phyloP scores from a whole-genome alignment of 2,797 vertebrate species.

The Bovichtus diacanthus region DNA sequence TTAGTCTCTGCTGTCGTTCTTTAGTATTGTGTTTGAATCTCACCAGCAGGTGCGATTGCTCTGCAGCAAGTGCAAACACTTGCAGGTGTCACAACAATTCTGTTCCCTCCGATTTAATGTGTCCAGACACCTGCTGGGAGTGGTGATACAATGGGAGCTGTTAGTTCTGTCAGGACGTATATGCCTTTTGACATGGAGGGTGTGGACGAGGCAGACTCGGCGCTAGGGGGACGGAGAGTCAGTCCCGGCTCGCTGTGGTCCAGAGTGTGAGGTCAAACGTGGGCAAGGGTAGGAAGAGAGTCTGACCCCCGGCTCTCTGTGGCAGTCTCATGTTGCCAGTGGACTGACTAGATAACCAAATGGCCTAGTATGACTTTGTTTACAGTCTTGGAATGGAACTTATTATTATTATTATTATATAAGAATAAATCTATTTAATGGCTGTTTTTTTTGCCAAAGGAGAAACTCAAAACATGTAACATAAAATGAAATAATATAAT shows the following conservation, averaged over 20 bases:
- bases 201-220: slow-evolving; percentile 35
- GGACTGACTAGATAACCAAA: slow-evolving; percentile 27
- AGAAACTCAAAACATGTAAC: neutral
- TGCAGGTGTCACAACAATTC: slow-evolving; percentile 64
- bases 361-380: neutral
- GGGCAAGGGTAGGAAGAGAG: slow-evolving; percentile 26
- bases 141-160: slow-evolving; percentile 67
- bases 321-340: slow-evolving; percentile 21
- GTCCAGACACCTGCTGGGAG: slow-evolving; percentile 61
- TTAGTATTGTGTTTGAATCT: slow-evolving; percentile 15
- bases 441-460: neutral
- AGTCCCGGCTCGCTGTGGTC: slow-evolving; percentile 18
- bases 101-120: slow-evolving; percentile 45
- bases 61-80: slow-evolving; percentile 55
- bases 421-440: neutral
- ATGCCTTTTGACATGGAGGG: slow-evolving; percentile 41
- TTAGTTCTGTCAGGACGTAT: slow-evolving; percentile 62
- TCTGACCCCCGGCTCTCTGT: slow-evolving; percentile 10
- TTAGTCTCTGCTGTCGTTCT: neutral
- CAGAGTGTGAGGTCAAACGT: slow-evolving; percentile 61
- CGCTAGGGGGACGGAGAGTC: slow-evolving; percentile 30
- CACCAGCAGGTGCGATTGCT: slow-evolving; percentile 53
- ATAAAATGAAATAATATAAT: neutral
- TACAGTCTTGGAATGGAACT: neutral
- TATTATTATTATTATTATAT: too few species aligned